Evolutionary conservation across 2,113 vertebrate genomes (phyloP).

Genomic region (Phrynocephalus versicolor): DNA sequence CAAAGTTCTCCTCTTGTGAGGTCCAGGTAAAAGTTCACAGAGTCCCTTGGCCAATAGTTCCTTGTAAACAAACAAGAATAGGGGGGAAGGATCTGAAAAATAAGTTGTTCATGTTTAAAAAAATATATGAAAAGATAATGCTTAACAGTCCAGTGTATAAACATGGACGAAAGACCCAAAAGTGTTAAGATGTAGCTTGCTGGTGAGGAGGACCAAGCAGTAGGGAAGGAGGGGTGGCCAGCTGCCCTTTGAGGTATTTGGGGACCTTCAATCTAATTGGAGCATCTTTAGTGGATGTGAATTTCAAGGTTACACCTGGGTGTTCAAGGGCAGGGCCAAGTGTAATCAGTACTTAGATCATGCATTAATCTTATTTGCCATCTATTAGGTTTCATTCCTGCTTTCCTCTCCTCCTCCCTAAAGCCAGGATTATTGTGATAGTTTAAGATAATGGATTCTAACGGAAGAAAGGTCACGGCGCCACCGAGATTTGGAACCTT

Average conservation of each 20-base stretch:
- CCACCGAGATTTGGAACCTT: conserved; percentile 96
- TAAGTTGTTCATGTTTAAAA: conserved; percentile 61
- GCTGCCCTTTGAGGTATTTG: conserved; percentile 80
- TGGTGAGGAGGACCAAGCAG: conserved; percentile 80
- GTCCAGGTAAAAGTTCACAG: conserved; percentile 81
- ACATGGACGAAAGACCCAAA: conserved; percentile 62
- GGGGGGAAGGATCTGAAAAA: conserved; percentile 74
- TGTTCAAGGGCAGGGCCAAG: conserved; percentile 99
- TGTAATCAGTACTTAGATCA: conserved; percentile 99
- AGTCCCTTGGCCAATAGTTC: conserved; percentile 63
- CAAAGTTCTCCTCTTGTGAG: conserved; percentile 79
- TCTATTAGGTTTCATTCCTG: conserved; percentile 99
- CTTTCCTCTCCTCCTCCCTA: conserved; percentile 93
- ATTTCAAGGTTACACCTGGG: conserved; percentile 99
- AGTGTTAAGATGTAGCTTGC: conserved; percentile 68
- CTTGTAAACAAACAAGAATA: conserved; percentile 70
- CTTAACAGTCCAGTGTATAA: conserved; percentile 75
- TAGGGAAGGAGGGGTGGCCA: conserved; percentile 69
- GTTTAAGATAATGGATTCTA: conserved; percentile 99
- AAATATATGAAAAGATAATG: conserved; percentile 61
- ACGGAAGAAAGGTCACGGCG: conserved; percentile 96
- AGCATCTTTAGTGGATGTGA: conserved; percentile 89
- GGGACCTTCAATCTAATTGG: conserved; percentile 95
- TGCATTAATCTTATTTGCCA: conserved; percentile 99
- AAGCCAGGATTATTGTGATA: conserved; percentile 99